Conservation (phyloP, 2,888 invertebrate genomes). For the Nemapogon koenigi region DNA sequence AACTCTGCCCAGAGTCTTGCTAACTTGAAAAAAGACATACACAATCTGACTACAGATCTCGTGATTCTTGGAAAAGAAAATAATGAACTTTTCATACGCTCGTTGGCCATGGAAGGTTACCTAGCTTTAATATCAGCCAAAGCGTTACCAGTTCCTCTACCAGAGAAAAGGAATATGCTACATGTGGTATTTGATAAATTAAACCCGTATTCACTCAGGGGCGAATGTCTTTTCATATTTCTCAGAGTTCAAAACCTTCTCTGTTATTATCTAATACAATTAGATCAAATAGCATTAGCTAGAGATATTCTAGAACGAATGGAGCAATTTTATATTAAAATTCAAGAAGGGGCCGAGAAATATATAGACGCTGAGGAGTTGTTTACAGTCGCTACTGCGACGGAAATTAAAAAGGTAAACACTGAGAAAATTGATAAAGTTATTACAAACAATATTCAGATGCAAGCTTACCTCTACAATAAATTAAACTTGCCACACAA, state of each 20-base stretch:
- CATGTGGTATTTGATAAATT: slow-evolving; percentile 38
- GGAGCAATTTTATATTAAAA: slow-evolving; percentile 46
- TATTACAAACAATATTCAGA: slow-evolving; percentile 67
- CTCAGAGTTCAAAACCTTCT: slow-evolving; percentile 65
- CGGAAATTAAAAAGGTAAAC: slow-evolving; percentile 36
- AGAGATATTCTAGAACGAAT: slow-evolving; percentile 55
- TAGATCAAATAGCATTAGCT: slow-evolving; percentile 50
- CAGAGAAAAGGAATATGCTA: slow-evolving; percentile 41
- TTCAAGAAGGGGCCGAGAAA: slow-evolving; percentile 33
- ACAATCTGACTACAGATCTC: slow-evolving; percentile 34
- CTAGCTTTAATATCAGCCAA: slow-evolving; percentile 42
- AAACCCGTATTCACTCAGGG: slow-evolving; percentile 32
- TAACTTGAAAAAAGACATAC: slow-evolving; percentile 38
- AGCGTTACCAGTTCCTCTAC: slow-evolving; percentile 35
- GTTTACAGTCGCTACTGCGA: slow-evolving; percentile 39
- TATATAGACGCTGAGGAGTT: slow-evolving; percentile 61
- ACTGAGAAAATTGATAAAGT: slow-evolving; percentile 63
- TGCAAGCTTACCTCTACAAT: slow-evolving; percentile 67
- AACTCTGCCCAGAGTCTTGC: slow-evolving; percentile 33
- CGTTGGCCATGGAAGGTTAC: slow-evolving; percentile 51
- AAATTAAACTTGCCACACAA: slow-evolving; percentile 57
- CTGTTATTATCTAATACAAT: slow-evolving; percentile 61
- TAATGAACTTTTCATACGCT: slow-evolving; percentile 36
- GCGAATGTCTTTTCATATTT: slow-evolving; percentile 56
- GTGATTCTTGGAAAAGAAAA: slow-evolving; percentile 40